Evolutionary conservation across 2,113 vertebrate genomes (phyloP).

Genomic region (Chionomys nivalis): DNA sequence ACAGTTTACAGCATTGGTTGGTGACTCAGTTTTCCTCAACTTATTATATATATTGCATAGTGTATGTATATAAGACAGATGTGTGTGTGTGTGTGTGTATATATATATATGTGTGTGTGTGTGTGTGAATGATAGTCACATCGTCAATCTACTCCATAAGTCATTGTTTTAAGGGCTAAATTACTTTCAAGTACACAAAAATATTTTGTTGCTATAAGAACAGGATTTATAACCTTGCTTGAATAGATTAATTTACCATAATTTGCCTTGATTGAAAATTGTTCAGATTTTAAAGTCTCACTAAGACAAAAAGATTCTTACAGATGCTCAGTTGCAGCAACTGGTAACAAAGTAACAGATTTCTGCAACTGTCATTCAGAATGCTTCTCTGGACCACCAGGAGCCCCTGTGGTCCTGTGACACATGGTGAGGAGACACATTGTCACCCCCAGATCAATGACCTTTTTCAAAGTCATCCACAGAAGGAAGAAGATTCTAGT

Average conservation of each 20-base stretch:
- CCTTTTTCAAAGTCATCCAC: not conserved
- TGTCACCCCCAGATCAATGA: not conserved
- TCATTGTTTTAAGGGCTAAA: not conserved
- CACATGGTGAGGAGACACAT: not conserved
- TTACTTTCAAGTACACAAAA: not conserved
- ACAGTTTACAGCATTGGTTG: not conserved
- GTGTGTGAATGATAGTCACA: not conserved
- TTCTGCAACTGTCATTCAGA: not conserved
- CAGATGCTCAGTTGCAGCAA: not conserved
- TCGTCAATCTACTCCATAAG: too few relatives aligned
- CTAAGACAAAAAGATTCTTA: not conserved
- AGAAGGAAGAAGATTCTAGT: not conserved
- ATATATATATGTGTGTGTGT: not conserved
- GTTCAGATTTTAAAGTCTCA: not conserved
- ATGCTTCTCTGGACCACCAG: not conserved
- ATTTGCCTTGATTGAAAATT: slow-evolving; percentile 41
- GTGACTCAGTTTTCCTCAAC: not conserved
- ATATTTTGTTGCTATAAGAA: not conserved
- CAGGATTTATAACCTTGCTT: not conserved
- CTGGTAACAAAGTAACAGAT: slow-evolving; percentile 17
- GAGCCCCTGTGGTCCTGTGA: not conserved
- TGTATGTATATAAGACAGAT: not conserved
- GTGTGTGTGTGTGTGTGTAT: too few relatives aligned
- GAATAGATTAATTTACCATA: slow-evolving; percentile 16
- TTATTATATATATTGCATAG: not conserved